phyloP scores from a whole-genome alignment of 2,888 invertebrate species.

The Leptinotarsa peninsularis region DNA sequence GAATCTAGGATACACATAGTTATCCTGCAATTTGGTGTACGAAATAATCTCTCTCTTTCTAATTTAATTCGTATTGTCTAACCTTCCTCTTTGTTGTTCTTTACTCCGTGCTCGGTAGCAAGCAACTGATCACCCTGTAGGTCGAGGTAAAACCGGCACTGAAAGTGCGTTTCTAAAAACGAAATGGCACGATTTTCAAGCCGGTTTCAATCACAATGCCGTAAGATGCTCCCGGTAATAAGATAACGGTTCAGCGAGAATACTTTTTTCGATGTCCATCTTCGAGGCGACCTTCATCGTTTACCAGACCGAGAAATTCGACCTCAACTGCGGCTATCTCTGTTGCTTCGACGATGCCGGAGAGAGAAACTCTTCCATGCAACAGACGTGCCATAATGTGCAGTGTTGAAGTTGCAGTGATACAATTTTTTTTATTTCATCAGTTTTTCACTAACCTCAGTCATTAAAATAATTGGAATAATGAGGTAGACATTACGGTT shows the following conservation, averaged over 20 bases:
- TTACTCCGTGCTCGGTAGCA: background rate
- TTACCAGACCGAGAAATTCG: constrained; percentile 62
- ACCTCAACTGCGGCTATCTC: constrained; percentile 56
- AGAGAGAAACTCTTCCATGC: background rate
- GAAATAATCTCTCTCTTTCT: too few species aligned
- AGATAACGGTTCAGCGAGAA: constrained; percentile 50
- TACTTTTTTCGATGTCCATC: constrained; percentile 46
- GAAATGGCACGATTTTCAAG: constrained; percentile 44
- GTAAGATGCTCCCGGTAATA: constrained; percentile 46
- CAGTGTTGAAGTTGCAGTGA: background rate
- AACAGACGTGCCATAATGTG: background rate
- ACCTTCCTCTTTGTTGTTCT: background rate
- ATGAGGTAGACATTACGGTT: too few species aligned
- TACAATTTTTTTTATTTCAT: too few species aligned
- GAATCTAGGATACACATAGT: too few species aligned
- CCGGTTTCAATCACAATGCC: constrained; percentile 42
- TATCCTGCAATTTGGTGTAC: too few species aligned
- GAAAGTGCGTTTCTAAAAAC: constrained; percentile 47
- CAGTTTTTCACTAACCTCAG: too few species aligned
- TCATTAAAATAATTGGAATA: too few species aligned
- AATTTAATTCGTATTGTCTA: too few species aligned
- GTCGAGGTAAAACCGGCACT: constrained; percentile 32
- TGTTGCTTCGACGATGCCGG: constrained; percentile 20
- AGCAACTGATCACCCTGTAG: constrained; percentile 32
- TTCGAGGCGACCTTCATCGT: constrained; percentile 59